These are phyloP conservation scores for Apocrypta bakeri DNA, from an alignment of 1,140 invertebrate species.

Conservation along the genomic window DNA sequence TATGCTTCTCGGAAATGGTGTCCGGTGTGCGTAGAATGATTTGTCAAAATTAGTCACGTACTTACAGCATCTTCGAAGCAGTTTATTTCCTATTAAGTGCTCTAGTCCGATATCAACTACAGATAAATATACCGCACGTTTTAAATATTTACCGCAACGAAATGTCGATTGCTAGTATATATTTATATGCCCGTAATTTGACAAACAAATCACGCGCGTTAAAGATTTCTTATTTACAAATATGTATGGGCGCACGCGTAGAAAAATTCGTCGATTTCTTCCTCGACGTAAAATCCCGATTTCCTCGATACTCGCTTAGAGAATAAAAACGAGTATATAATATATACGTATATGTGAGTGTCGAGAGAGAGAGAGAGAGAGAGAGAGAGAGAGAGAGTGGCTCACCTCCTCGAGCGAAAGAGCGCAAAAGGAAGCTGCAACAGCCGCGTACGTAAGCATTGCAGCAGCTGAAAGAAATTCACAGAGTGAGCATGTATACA, in stretches of 20 bases:
- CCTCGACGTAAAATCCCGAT: not conserved
- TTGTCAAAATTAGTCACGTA: conserved; percentile 37
- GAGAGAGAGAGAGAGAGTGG: not conserved
- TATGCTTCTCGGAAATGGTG: not conserved
- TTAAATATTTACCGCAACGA: too few species aligned
- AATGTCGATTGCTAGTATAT: too few species aligned
- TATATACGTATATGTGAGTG: too few species aligned
- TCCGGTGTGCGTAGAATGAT: conserved; percentile 18
- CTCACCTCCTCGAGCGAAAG: not conserved
- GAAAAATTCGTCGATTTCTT: conserved; percentile 3
- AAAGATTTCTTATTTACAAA: not conserved
- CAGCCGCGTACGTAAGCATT: conserved; percentile 1
- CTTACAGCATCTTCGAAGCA: not conserved
- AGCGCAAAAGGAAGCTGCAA: not conserved
- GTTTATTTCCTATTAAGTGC: not conserved
- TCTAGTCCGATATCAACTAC: too few species aligned
- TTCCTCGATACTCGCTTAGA: not conserved
- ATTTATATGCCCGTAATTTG: not conserved
- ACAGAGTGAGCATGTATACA: not conserved
- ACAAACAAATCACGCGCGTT: not conserved
- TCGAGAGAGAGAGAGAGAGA: too few species aligned
- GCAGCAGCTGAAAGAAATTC: not conserved
- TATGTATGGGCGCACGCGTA: too few species aligned
- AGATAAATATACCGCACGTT: too few species aligned
- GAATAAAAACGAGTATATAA: not conserved